Conservation (phyloP, 2,797 vertebrate species). For the Galagoides demidoff region DNA sequence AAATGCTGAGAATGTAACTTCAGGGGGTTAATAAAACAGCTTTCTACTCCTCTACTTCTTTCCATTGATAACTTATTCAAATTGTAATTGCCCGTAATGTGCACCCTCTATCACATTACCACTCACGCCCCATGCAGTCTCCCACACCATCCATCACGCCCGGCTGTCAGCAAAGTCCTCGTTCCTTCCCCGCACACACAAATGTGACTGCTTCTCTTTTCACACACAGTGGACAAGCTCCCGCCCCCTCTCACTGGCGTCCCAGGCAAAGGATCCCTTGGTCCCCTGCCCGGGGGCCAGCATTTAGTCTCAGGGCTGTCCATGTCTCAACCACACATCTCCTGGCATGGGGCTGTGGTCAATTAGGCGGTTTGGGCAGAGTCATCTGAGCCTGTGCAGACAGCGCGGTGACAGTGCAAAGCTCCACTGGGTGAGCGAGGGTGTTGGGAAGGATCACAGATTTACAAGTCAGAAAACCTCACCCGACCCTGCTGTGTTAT, state of each 20-base stretch:
- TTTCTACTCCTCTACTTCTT: constrained; percentile 78
- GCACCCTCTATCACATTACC: constrained; percentile 81
- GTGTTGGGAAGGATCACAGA: background rate
- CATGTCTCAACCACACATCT: background rate
- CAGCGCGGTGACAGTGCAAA: background rate
- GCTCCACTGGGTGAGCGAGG: background rate
- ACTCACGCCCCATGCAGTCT: constrained; percentile 68
- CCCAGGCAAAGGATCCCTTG: background rate
- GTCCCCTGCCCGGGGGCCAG: background rate
- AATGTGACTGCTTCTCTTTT: background rate
- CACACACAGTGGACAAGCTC: background rate
- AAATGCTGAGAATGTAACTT: constrained; percentile 82
- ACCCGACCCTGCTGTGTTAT: background rate
- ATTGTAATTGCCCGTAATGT: constrained; percentile 86
- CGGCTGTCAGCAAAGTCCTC: constrained; percentile 72
- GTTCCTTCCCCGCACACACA: background rate
- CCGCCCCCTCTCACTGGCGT: rapidly evolving
- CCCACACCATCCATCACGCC: constrained; percentile 80
- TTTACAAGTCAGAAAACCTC: background rate
- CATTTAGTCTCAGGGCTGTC: background rate
- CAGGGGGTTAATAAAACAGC: constrained; percentile 85
- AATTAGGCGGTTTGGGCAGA: background rate
- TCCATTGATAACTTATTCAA: constrained; percentile 86
- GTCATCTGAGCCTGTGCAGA: background rate
- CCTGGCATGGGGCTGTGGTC: no score